Evolutionary conservation across 1,140 invertebrate genomes (phyloP).

Genomic region (Lasioglossum albipes): DNA sequence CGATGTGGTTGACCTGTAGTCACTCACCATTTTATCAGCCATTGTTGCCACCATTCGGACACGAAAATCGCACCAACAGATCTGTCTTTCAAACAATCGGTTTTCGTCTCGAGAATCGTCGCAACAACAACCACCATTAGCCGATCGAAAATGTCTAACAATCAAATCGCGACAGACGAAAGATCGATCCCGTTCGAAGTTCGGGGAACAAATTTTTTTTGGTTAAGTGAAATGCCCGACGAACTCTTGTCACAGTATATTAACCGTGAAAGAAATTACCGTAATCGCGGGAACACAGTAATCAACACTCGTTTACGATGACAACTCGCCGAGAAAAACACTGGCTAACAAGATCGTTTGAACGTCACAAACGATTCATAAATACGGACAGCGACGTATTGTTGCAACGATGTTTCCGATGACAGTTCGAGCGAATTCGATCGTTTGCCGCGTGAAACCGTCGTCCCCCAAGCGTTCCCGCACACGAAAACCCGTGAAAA

Average conservation of each 20-base stretch:
- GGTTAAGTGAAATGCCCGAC: constrained; percentile 43
- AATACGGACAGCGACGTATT: constrained; percentile 19
- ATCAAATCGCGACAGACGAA: not conserved
- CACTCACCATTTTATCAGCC: constrained; percentile 70
- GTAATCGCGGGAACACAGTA: not conserved
- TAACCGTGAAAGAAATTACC: not conserved
- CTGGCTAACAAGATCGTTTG: constrained; percentile 19
- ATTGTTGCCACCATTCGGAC: constrained; percentile 70
- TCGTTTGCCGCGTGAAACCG: not conserved
- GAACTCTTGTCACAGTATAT: too few relatives aligned
- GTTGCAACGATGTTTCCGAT: constrained; percentile 1
- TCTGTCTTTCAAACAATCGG: constrained; percentile 17
- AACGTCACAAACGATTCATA: constrained; percentile 44
- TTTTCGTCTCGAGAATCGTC: not conserved
- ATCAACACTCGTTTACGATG: not conserved
- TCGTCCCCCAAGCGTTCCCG: not conserved
- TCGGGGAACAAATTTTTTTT: constrained; percentile 43
- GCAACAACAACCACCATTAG: not conserved
- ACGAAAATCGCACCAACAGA: constrained; percentile 57
- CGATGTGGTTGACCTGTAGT: constrained; percentile 73
- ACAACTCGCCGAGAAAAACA: constrained; percentile 24
- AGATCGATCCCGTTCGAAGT: not conserved
- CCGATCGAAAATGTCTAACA: not conserved
- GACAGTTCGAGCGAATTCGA: not conserved
- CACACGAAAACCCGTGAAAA: constrained; percentile 20